Conservation (phyloP, 2,888 invertebrate species). For the Gonocerus acuteangulatus region DNA sequence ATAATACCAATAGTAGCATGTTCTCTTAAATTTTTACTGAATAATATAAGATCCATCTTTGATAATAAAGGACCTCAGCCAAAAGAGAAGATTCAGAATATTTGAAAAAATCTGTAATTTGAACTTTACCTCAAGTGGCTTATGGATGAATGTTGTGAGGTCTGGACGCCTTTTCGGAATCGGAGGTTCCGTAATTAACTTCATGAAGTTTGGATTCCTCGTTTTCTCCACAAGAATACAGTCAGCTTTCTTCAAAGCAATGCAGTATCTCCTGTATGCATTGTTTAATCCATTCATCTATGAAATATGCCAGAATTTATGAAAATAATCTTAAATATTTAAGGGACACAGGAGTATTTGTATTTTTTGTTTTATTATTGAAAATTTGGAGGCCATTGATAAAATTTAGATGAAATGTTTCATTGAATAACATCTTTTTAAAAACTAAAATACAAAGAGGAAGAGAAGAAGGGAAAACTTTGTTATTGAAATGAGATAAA, state of each 20-base stretch:
- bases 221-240: constrained; percentile 63
- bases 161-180: constrained; percentile 76
- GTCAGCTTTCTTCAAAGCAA: constrained; percentile 76
- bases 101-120: no score
- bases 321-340: not conserved
- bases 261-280: constrained; percentile 73
- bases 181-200: constrained; percentile 70
- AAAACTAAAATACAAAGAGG: not conserved
- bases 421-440: no score
- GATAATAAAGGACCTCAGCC: no score
- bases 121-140: constrained; percentile 63
- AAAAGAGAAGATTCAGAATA: no score
- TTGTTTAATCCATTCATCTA: constrained; percentile 61
- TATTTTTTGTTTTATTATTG: no score
- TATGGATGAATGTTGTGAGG: constrained; percentile 73
- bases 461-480: not conserved
- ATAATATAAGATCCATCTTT: no score
- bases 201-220: constrained; percentile 66
- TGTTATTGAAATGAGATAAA: no score
- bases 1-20: no score
- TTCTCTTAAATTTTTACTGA: no score
- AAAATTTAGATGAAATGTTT: no score
- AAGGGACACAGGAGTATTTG: no score
- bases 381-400: no score
- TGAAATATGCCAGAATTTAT: constrained; percentile 23